These are phyloP conservation scores for Yponomeuta cagnagella DNA, from an alignment of 2,888 invertebrate genomes.

Conservation along the genomic window DNA sequence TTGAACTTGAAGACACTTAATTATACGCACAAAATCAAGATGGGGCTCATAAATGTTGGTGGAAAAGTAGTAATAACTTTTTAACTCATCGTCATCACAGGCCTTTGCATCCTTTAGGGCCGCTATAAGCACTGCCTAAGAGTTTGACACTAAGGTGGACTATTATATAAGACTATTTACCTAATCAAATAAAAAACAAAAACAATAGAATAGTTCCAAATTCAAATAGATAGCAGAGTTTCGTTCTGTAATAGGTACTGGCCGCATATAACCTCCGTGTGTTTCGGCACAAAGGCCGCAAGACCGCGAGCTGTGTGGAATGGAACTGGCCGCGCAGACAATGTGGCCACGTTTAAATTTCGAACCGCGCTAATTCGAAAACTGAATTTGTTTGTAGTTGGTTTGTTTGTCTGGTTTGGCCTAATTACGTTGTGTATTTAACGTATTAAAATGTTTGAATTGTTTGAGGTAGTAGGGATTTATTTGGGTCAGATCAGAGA, in stretches of 20 bases:
- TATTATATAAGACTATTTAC: too few relatives aligned
- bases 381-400: neutral
- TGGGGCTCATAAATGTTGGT: too few relatives aligned
- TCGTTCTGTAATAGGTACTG: neutral
- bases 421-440: neutral
- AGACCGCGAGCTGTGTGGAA: neutral
- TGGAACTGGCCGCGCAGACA: neutral
- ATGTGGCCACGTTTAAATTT: neutral
- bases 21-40: too few relatives aligned
- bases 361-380: neutral
- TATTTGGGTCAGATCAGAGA: too few relatives aligned
- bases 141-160: too few relatives aligned
- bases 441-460: neutral
- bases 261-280: neutral
- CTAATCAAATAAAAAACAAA: too few relatives aligned
- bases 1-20: neutral
- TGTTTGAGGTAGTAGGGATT: neutral
- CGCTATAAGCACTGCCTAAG: too few relatives aligned
- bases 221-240: too few relatives aligned
- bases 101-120: too few relatives aligned
- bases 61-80: too few relatives aligned
- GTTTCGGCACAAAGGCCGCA: neutral
- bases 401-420: neutral
- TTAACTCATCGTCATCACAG: too few relatives aligned
- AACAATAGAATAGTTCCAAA: too few relatives aligned